Base-by-base conservation (phyloP, 1,140 invertebrate genomes). In the Atta colombica region DNA sequence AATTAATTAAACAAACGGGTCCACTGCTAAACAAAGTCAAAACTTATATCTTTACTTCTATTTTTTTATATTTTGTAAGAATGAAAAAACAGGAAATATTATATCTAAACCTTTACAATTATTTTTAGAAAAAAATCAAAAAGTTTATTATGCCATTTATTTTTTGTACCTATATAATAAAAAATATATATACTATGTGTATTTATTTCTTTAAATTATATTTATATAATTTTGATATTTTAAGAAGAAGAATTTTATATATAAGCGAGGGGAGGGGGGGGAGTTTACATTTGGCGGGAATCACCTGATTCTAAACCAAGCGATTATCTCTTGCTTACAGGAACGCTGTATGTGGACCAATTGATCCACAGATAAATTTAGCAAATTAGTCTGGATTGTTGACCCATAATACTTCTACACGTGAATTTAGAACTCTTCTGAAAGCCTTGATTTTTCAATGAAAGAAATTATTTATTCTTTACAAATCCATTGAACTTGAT, bases 281-380 rank as follows among this genome's bases (percentile, higher is more conserved):
- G 25, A 25, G 25, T 39, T 82, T 25, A 61, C 63, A 61, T 85
- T 81, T 74, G 55, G 58, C 75, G 63, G 49, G 74, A 86, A 87
- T 71, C 60, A 87, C 61, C 84, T 78, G 87, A 88, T 88, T 86
- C 72, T 81, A 86, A 81, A 87, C 72, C 74, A 66, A 78, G 82
- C 88, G 90, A 91, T 90, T 84, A 53, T 90, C 77, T 74, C 49
- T 61, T 18, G 25, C 58, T 49, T 75, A 88, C 65, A 82, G 61
- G 61, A 87, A 81, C 66, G 7, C 61, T 68, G 25, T 69, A 75
- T 71, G 71, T 82, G 88, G 81, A 86, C 78, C 88, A 82, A 82
- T 61, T 86, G 88, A 91, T 90, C 77, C 82, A 25, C 51, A 77
- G 74, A 91, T 91, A 91, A 90, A 91, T 91, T 90, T 91, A 91